Evolutionary conservation across 35 echinoderm and acorn worm species (phyloP).

Genomic region (Heliocidaris erythrogramma): DNA sequence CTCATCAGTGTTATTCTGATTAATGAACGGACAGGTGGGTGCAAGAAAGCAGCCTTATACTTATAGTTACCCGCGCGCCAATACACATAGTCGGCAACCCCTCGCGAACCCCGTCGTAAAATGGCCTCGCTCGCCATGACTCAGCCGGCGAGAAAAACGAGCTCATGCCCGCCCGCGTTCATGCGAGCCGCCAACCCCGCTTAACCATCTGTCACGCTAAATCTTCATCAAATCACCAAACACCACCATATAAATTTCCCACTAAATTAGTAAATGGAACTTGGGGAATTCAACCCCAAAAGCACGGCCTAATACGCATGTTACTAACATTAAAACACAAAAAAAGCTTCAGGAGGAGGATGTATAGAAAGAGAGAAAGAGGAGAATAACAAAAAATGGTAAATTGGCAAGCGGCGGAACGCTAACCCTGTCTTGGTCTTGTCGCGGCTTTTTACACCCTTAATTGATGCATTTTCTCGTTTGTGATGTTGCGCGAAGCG

Average conservation of each 20-base stretch:
- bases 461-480: constrained; percentile 50
- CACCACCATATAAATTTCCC: constrained; percentile 55
- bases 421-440: constrained; percentile 25
- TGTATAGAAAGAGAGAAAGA: background rate
- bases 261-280: constrained; percentile 57
- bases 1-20: constrained; percentile 15
- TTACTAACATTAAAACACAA: background rate
- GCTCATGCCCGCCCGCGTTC: constrained; percentile 26
- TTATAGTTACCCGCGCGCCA: constrained; percentile 8
- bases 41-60: background rate
- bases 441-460: constrained; percentile 48
- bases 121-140: constrained; percentile 44
- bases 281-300: constrained; percentile 46
- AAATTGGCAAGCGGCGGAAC: constrained; percentile 46
- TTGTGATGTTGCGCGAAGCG: constrained; percentile 47
- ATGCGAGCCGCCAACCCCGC: constrained; percentile 29
- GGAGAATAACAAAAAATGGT: background rate
- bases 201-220: constrained; percentile 56
- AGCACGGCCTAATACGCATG: constrained; percentile 4
- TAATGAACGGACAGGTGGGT: background rate
- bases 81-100: background rate
- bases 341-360: background rate
- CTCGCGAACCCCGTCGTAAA: background rate
- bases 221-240: constrained; percentile 56
- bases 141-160: constrained; percentile 46